Evolutionary conservation across 2,113 vertebrate genomes (phyloP).

Genomic region (Peromyscus leucopus): DNA sequence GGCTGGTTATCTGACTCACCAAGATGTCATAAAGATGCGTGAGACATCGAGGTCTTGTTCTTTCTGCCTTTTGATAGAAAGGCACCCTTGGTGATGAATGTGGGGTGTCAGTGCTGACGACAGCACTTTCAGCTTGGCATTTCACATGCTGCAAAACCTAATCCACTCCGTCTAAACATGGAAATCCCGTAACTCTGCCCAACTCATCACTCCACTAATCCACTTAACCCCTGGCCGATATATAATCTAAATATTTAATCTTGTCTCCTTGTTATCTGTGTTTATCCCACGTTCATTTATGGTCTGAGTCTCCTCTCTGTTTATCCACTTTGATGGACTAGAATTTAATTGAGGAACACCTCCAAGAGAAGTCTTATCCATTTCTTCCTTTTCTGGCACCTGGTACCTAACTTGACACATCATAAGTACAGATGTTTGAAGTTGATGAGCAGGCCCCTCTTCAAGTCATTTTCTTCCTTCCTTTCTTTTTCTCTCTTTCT

Average conservation of each 20-base stretch:
- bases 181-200: conserved; percentile 81
- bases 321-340: conserved; percentile 67
- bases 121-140: conserved; percentile 71
- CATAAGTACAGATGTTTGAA: conserved; percentile 10
- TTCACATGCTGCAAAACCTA: conserved; percentile 69
- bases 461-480: background rate
- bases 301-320: conserved; percentile 65
- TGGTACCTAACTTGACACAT: background rate
- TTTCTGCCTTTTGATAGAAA: background rate
- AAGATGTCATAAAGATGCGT: conserved; percentile 63
- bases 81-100: conserved; percentile 37
- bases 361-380: background rate
- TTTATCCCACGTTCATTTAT: conserved; percentile 79
- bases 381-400: background rate
- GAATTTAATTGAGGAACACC: conserved; percentile 36
- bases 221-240: conserved; percentile 81
- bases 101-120: conserved; percentile 62
- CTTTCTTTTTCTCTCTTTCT: background rate
- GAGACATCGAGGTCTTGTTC: conserved; percentile 44
- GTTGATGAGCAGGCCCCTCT: background rate
- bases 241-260: conserved; percentile 84
- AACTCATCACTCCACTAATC: conserved; percentile 81
- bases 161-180: conserved; percentile 83
- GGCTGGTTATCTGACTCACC: conserved; percentile 62
- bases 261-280: conserved; percentile 80